phyloP scores from a whole-genome alignment of 2,888 invertebrate genomes.

The Neoscelio sp. region DNA sequence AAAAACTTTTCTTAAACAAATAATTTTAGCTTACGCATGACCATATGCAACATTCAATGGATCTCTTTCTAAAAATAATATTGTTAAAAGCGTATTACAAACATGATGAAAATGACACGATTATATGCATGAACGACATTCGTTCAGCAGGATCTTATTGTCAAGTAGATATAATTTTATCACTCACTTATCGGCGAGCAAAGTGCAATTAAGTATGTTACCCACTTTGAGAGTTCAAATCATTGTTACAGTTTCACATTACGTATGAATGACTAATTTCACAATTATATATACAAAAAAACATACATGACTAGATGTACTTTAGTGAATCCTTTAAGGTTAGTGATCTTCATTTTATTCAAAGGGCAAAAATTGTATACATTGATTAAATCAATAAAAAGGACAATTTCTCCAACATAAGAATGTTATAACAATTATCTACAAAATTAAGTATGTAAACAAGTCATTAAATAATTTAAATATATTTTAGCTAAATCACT shows the following conservation, averaged over 20 bases:
- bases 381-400: no score
- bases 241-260: slow-evolving; percentile 59
- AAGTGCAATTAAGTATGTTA: slow-evolving; percentile 56
- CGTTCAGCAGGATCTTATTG: slow-evolving; percentile 26
- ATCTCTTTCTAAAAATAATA: no score
- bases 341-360: slow-evolving; percentile 13
- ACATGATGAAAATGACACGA: slow-evolving; percentile 2
- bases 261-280: slow-evolving; percentile 54
- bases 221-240: slow-evolving; percentile 45
- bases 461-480: no score
- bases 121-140: background rate
- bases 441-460: no score
- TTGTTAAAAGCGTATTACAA: background rate
- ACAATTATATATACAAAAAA: slow-evolving; percentile 53
- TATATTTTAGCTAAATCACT: no score
- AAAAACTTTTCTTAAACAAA: no score
- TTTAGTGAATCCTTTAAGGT: slow-evolving; percentile 11
- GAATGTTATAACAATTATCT: no score
- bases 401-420: no score
- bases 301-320: slow-evolving; percentile 3
- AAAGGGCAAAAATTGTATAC: no score
- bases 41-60: no score
- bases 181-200: slow-evolving; percentile 53
- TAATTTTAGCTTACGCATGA: no score
- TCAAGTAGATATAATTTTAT: slow-evolving; percentile 45